These are phyloP conservation scores for Beroe ovata DNA, from an alignment of 37 sponge, comb jelly and placozoan genomes.

Conservation along the genomic window DNA sequence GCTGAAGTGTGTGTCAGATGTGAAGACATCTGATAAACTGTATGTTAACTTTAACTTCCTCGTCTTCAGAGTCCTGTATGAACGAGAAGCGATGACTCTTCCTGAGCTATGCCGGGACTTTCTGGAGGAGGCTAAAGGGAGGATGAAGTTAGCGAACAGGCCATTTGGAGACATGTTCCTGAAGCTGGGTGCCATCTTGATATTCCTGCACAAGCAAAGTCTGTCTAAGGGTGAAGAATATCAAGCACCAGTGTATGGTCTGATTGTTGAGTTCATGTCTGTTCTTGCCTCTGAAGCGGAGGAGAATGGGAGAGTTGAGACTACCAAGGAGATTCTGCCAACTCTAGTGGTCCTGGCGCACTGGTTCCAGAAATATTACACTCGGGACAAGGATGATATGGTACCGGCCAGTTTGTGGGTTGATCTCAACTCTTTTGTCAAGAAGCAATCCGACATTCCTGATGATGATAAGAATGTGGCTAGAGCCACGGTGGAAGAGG, in stretches of 20 bases:
- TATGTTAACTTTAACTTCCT: slow-evolving; percentile 1
- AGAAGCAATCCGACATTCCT: not conserved
- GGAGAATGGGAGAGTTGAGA: not conserved
- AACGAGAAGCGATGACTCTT: slow-evolving; percentile 54
- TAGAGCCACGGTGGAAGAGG: slow-evolving; percentile 31
- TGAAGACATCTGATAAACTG: slow-evolving; percentile 4
- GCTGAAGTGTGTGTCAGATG: slow-evolving; percentile 48
- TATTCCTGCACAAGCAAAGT: slow-evolving; percentile 50
- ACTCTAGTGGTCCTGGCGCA: slow-evolving; percentile 52
- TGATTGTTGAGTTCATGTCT: slow-evolving; percentile 65
- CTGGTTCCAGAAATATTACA: slow-evolving; percentile 43
- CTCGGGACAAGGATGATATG: slow-evolving; percentile 53
- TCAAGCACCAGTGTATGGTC: slow-evolving; percentile 35
- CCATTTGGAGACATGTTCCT: slow-evolving; percentile 40
- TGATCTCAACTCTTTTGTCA: slow-evolving; percentile 55
- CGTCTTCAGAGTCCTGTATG: slow-evolving; percentile 31
- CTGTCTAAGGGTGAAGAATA: slow-evolving; percentile 36
- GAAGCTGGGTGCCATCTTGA: slow-evolving; percentile 62
- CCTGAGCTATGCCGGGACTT: slow-evolving; percentile 50
- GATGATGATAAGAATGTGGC: slow-evolving; percentile 49
- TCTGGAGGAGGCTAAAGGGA: slow-evolving; percentile 26
- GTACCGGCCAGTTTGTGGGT: slow-evolving; percentile 57
- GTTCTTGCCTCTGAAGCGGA: slow-evolving; percentile 50
- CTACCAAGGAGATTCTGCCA: slow-evolving; percentile 43
- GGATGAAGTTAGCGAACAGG: slow-evolving; percentile 40